Evolutionary conservation across 2,797 vertebrate genomes (phyloP), one percentile per base, ranked within the genome.

Genomic region (Tenualosa ilisha): DNA sequence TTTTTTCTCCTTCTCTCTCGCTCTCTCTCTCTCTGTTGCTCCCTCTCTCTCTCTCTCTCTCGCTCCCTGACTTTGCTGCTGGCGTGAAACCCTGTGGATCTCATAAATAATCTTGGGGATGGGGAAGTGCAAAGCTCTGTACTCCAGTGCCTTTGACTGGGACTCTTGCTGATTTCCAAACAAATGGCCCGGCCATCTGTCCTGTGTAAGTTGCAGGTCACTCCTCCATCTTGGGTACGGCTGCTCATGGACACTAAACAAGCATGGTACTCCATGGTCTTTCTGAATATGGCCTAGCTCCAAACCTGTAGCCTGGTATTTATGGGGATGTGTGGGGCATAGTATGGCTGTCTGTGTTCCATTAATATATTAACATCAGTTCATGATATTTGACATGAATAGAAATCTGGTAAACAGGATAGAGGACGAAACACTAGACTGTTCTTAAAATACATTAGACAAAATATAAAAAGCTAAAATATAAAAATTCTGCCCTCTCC

Each of bases 21-120:
- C 17, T 65, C 5, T 65, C n/a, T 26, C 61, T 68, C 26, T 68
- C 63, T 68, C 75, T 49, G 24, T 1, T 26, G 49, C 49, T 82
- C 46, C 12, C 63, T 68, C 26, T 37, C 31, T 68, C 26, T 37
- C 26, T 75, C 37, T 20, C 31, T 75, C 13, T 40, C 72, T 43
- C 68, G 43, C 68, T 75, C 68, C 65, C 89, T 81, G 53, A 40
- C 89, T 15, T 81, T 17, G 15, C 15, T 82, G 51, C 54, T 68
- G 82, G 83, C 56, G 83, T 65, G 31, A 84, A 61, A 24, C 72
- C 85, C 61, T 63, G 81, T 79, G 82, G 61, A 61, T 81, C 75
- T 83, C 51, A 83, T 63, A 84, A 84, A 87, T 87, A 86, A 86
- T 81, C 85, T 53, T 51, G 65, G 82, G 59, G 72, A 37, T 84